A percentile compares a stretch with the other conserved stretches of the same genome.
Evolutionary conservation across 1,140 invertebrate genomes (phyloP).

Genomic region (Ceratoteleas bidentatus): DNA sequence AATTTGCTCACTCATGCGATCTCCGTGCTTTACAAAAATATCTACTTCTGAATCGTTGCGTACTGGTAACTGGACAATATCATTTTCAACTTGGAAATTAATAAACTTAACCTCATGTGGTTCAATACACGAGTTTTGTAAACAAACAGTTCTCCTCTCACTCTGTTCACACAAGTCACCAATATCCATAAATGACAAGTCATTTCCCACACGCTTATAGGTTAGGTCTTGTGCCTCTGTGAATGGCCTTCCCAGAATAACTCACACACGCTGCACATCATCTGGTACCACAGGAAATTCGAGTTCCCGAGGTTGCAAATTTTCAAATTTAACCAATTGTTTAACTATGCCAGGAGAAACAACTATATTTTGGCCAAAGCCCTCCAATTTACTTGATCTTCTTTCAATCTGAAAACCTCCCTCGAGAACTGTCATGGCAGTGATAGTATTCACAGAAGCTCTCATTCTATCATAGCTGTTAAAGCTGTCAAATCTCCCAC

Average conservation of each 20-base stretch:
- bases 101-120: neutral
- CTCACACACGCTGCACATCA: neutral
- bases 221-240: neutral
- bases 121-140: neutral
- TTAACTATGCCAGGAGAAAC: neutral
- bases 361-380: neutral
- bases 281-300: neutral
- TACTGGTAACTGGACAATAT: neutral
- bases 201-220: neutral
- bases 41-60: neutral
- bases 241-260: conserved; percentile 4
- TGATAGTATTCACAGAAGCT: too few relatives aligned
- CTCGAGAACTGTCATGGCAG: too few relatives aligned
- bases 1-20: neutral
- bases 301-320: neutral
- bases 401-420: too few relatives aligned
- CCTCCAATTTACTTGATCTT: neutral
- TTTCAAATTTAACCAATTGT: neutral
- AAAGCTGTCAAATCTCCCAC: too few relatives aligned
- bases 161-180: neutral
- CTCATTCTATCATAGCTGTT: too few relatives aligned
- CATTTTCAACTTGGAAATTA: neutral
- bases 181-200: neutral
- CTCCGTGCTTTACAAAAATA: neutral
- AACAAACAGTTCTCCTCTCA: conserved; percentile 2